Conservation (phyloP, 2,113 vertebrate genomes). For the Entelurus aequoreus region DNA sequence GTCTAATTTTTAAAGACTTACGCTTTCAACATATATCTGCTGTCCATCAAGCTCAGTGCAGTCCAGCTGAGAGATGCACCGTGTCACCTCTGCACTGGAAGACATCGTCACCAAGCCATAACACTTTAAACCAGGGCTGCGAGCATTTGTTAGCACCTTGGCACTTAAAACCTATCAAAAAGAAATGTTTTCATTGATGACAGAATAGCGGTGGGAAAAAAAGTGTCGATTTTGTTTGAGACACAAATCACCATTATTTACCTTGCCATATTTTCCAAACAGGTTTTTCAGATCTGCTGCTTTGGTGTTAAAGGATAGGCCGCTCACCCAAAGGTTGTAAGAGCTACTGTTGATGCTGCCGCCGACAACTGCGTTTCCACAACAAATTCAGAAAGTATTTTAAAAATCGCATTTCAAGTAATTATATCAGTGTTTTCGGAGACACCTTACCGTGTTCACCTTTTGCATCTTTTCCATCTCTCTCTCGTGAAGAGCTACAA, state of each 20-base stretch:
- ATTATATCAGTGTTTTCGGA: neutral
- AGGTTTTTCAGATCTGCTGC: conserved; percentile 97
- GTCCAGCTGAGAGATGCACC: conserved; percentile 91
- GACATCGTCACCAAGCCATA: conserved; percentile 97
- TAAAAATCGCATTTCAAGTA: neutral
- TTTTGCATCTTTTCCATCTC: conserved; percentile 90
- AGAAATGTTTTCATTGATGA: neutral
- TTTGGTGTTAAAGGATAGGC: conserved; percentile 95
- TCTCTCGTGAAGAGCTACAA: conserved; percentile 92
- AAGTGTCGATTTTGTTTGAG: no score
- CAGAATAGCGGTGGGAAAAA: neutral
- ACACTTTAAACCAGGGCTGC: conserved; percentile 93
- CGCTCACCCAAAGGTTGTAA: conserved; percentile 95
- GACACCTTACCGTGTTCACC: conserved; percentile 89
- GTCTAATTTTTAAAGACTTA: conserved; percentile 51
- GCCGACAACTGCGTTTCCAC: conserved; percentile 30
- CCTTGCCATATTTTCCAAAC: conserved; percentile 98
- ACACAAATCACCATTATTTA: conserved; percentile 39
- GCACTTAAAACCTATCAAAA: conserved; percentile 85
- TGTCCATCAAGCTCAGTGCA: conserved; percentile 94
- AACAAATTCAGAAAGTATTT: neutral
- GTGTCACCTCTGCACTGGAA: conserved; percentile 84
- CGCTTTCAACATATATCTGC: conserved; percentile 94
- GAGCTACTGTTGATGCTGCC: conserved; percentile 82
- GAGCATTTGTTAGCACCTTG: conserved; percentile 95